A percentile compares a stretch with the other conserved stretches of the same genome.
phyloP scores from a whole-genome alignment of 2,888 invertebrate species.

The Eurytoma californica region DNA sequence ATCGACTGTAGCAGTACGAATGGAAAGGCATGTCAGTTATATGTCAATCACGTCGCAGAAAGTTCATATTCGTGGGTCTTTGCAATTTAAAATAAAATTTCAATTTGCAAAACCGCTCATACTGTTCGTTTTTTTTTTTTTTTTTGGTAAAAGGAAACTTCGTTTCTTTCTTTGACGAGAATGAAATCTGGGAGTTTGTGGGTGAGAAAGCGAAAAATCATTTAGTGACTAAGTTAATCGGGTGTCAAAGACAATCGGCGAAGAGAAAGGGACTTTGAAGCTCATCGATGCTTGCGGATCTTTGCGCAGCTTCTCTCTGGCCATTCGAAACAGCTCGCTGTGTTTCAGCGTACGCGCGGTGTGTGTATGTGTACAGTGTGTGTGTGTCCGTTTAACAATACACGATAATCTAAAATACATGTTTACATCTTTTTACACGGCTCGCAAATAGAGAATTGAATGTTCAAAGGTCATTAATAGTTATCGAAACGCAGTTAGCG shows the following conservation, averaged over 20 bases:
- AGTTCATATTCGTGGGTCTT: conserved; percentile 44
- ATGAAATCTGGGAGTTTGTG: not conserved
- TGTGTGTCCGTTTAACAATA: conserved; percentile 66
- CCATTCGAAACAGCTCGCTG: conserved; percentile 7
- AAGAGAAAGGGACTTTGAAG: conserved; percentile 59
- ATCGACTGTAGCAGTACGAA: conserved; percentile 24
- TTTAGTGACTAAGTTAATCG: conserved; percentile 9
- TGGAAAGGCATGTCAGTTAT: conserved; percentile 39
- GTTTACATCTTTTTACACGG: conserved; percentile 73
- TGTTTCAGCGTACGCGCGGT: conserved; percentile 39
- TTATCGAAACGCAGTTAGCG: conserved; percentile 62
- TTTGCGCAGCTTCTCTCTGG: conserved; percentile 53
- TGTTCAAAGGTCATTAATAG: conserved; percentile 63
- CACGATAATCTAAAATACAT: conserved; percentile 73
- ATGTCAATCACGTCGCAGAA: conserved; percentile 34
- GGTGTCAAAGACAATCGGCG: conserved; percentile 33
- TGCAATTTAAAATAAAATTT: conserved; percentile 21
- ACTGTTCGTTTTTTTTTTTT: too few species aligned
- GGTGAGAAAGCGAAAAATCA: conserved; percentile 45
- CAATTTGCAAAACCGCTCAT: too few species aligned
- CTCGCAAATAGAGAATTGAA: conserved; percentile 66
- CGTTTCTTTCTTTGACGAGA: not conserved
- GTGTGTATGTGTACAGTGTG: conserved; percentile 39
- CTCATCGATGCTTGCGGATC: conserved; percentile 57
- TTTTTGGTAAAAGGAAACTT: too few species aligned